Conservation (phyloP, 35 echinoderm and acorn worm species). For the Ophiothrix spiculata region DNA sequence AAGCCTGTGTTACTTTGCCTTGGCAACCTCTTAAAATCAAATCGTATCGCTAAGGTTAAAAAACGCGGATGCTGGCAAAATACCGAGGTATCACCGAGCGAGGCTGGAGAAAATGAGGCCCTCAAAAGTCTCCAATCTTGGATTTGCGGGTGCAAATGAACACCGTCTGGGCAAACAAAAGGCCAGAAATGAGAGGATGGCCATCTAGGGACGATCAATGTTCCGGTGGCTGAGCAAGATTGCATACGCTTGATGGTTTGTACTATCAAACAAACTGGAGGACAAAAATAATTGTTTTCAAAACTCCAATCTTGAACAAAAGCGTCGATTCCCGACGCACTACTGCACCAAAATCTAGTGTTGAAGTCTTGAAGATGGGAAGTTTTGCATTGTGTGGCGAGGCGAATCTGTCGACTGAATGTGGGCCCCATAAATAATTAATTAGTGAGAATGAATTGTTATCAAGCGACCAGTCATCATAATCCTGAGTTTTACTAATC, state of each 20-base stretch:
- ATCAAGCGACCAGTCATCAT: conserved; percentile 46
- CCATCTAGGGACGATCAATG: conserved; percentile 31
- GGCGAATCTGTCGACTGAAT: conserved; percentile 37
- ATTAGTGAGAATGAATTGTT: conserved; percentile 17
- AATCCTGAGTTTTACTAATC: conserved; percentile 30
- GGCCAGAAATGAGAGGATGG: conserved; percentile 37
- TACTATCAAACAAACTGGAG: conserved; percentile 15
- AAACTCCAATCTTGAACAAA: conserved; percentile 31
- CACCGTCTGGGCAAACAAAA: conserved; percentile 19
- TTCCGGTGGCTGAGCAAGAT: neutral
- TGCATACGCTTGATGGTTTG: conserved; percentile 14
- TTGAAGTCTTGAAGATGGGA: conserved; percentile 29
- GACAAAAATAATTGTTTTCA: conserved; percentile 51
- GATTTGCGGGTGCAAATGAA: conserved; percentile 11
- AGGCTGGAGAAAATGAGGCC: neutral
- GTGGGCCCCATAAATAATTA: conserved; percentile 29
- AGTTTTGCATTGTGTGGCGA: conserved; percentile 33
- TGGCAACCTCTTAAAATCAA: neutral
- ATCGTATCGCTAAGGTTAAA: neutral
- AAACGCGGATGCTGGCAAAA: conserved; percentile 1
- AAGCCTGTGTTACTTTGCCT: neutral
- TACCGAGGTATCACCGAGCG: conserved; percentile 5
- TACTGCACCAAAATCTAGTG: conserved; percentile 38
- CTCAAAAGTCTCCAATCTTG: conserved; percentile 18
- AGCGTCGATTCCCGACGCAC: conserved; percentile 23